These are phyloP conservation scores for Sebastes oblongus DNA, from an alignment of 2,797 vertebrate genomes.

Conservation along the genomic window DNA sequence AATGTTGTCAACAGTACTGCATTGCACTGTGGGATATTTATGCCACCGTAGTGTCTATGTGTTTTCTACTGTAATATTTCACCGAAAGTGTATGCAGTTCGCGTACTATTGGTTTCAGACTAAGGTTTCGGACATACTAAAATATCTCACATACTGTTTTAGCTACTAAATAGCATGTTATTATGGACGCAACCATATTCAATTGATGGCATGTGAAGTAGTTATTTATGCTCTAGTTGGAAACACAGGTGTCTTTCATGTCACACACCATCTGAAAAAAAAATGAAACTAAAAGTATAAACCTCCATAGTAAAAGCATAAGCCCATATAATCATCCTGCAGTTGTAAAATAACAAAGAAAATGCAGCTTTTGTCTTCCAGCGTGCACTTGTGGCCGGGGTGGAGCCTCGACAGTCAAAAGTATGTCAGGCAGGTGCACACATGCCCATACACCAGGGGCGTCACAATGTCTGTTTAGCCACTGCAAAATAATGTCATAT, in stretches of 20 bases:
- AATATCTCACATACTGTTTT: too few species aligned
- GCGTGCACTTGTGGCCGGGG: constrained; percentile 41
- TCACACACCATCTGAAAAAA: neutral
- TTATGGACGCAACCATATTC: neutral
- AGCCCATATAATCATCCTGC: neutral
- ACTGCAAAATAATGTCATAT: constrained; percentile 77
- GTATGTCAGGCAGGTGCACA: constrained; percentile 60
- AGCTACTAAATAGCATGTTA: too few species aligned
- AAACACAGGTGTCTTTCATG: neutral
- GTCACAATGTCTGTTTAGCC: constrained; percentile 69
- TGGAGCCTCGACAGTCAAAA: constrained; percentile 51
- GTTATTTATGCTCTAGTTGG: neutral
- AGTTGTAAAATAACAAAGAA: constrained; percentile 19
- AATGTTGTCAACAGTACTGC: too few species aligned
- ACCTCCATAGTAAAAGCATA: neutral
- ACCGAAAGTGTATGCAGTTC: too few species aligned
- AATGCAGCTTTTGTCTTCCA: constrained; percentile 19
- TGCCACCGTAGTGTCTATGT: too few species aligned
- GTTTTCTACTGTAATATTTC: too few species aligned
- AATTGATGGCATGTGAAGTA: neutral
- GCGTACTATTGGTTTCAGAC: too few species aligned
- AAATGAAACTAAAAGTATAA: neutral
- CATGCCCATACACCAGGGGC: constrained; percentile 39
- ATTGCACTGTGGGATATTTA: too few species aligned
- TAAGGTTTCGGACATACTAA: too few species aligned